Evolutionary conservation across 2,113 vertebrate genomes (phyloP).

Genomic region (Pseudolaguvia tuberculata): DNA sequence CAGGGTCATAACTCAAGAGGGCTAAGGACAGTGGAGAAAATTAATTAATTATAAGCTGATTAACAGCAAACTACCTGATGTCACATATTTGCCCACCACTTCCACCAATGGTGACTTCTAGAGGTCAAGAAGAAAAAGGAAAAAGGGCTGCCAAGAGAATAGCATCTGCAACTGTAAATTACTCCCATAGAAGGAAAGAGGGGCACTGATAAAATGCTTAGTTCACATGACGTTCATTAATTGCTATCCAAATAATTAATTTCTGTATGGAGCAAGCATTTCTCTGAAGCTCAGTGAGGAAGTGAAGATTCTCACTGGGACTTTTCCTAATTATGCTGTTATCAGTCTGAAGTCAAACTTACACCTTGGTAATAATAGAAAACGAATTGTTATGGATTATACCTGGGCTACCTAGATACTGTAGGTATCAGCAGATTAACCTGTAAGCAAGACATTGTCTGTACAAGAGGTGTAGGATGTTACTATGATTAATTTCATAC

Average conservation of each 20-base stretch:
- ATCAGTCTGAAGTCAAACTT: conserved; percentile 13
- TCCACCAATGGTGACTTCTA: conserved; percentile 45
- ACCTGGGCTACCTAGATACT: background rate
- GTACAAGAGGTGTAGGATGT: too few species aligned
- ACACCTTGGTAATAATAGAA: background rate
- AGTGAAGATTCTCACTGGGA: conserved; percentile 42
- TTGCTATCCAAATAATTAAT: conserved; percentile 59
- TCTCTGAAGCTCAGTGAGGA: conserved; percentile 38
- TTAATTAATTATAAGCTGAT: conserved; percentile 57
- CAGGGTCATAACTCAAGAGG: conserved; percentile 53
- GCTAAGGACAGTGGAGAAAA: conserved; percentile 49
- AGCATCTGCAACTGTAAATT: conserved; percentile 51
- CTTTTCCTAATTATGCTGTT: conserved; percentile 29
- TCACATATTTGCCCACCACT: conserved; percentile 40
- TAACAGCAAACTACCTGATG: conserved; percentile 50
- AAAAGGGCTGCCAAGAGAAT: conserved; percentile 56
- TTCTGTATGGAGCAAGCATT: conserved; percentile 44
- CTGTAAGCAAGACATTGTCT: too few species aligned
- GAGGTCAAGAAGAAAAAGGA: conserved; percentile 55
- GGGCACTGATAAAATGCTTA: conserved; percentile 54
- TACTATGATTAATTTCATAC: background rate
- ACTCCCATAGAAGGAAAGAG: conserved; percentile 49
- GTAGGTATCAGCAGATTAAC: too few species aligned
- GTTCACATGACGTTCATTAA: conserved; percentile 55
- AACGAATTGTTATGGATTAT: background rate